Evolutionary conservation across 2,113 vertebrate genomes (phyloP).

Genomic region (Sylvia atricapilla): DNA sequence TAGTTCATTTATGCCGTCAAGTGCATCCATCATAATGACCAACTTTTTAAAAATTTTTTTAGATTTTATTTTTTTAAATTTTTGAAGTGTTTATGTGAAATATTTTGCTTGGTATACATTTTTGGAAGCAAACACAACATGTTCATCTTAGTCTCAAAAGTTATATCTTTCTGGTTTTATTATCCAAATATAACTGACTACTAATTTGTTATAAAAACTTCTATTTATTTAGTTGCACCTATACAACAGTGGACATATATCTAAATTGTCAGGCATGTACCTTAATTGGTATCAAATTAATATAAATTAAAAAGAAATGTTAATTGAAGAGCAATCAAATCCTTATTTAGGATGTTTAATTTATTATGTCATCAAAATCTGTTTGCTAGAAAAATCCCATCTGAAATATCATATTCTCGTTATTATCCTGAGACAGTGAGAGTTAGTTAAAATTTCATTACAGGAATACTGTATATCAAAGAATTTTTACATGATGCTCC

Average conservation of each 20-base stretch:
- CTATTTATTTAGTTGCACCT: not conserved
- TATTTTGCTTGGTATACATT: not conserved
- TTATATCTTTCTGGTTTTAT: not conserved
- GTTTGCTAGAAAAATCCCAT: not conserved
- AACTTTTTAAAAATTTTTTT: not conserved
- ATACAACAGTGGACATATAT: not conserved
- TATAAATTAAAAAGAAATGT: not conserved
- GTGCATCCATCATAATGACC: not conserved
- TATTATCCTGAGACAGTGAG: not conserved
- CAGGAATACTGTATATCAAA: not conserved
- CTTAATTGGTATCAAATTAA: not conserved
- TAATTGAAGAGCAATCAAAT: not conserved
- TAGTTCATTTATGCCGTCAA: not conserved
- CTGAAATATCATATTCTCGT: not conserved
- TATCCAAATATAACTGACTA: not conserved
- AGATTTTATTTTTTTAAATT: not conserved
- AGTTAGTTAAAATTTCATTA: constrained; percentile 14
- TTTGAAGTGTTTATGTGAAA: not conserved
- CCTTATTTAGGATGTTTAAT: constrained; percentile 2
- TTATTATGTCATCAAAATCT: not conserved
- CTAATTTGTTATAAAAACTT: not conserved
- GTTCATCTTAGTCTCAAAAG: not conserved
- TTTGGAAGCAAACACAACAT: not conserved
- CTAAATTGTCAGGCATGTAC: not conserved
- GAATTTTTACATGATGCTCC: not conserved